A percentile compares a stretch with the other conserved stretches of the same genome.
Evolutionary conservation across 2,797 vertebrate genomes (phyloP).

Genomic region (Sus cebifrons): DNA sequence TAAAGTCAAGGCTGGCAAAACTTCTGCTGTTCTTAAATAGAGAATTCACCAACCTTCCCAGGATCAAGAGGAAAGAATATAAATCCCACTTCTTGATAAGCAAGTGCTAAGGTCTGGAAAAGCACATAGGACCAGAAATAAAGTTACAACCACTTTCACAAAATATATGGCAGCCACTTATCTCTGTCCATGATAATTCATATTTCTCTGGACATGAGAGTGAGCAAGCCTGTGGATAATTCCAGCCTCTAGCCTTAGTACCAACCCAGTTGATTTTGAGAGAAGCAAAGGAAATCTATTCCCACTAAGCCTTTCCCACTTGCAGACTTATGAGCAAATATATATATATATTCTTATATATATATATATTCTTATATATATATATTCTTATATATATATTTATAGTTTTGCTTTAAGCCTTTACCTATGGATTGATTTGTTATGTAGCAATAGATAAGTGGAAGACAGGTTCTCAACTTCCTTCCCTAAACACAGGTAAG

Average conservation of each 20-base stretch:
- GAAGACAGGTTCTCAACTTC: not conserved
- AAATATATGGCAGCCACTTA: not conserved
- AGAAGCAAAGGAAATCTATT: conserved; percentile 4
- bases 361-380: no score
- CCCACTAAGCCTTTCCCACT: not conserved
- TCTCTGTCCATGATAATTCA: not conserved
- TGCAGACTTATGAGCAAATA: not conserved
- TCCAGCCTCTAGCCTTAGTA: not conserved
- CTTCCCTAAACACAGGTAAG: conserved; percentile 8
- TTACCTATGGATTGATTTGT: not conserved
- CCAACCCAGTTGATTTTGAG: not conserved
- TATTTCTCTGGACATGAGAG: not conserved
- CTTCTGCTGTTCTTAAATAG: not conserved
- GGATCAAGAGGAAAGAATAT: not conserved
- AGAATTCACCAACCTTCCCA: not conserved
- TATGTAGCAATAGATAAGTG: not conserved
- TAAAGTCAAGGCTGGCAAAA: not conserved
- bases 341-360: not conserved
- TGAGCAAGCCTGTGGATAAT: not conserved
- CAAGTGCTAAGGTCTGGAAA: not conserved
- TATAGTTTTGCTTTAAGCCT: not conserved
- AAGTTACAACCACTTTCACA: not conserved
- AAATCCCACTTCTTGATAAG: not conserved
- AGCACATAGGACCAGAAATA: not conserved
- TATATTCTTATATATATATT: no score